Evolutionary conservation across 2,888 invertebrate species (phyloP).

Genomic region (Epirrita christyi): DNA sequence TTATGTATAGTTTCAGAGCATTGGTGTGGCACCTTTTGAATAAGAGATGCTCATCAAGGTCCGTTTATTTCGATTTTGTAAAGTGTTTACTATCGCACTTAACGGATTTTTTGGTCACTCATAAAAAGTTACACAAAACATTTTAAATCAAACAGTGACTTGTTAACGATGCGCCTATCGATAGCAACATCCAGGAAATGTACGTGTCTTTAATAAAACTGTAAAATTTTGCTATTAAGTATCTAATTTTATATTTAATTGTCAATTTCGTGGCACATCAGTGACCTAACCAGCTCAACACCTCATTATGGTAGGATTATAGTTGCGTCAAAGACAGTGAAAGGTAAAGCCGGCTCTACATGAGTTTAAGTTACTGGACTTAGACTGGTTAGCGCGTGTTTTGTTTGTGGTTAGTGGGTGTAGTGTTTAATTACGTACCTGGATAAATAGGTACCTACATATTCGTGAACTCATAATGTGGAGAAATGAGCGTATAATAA

Average conservation of each 20-base stretch:
- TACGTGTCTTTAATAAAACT: no score
- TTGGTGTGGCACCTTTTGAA: no score
- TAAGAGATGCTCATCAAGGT: no score
- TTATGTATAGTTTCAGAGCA: no score
- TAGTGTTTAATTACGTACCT: constrained; percentile 20
- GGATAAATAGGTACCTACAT: not conserved
- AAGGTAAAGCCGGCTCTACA: constrained; percentile 42
- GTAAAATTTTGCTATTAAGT: no score
- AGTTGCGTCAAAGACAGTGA: constrained; percentile 52
- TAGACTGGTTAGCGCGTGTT: constrained; percentile 24
- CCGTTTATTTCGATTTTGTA: no score
- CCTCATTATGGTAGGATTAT: constrained; percentile 20
- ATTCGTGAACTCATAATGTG: constrained; percentile 6
- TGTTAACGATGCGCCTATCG: no score
- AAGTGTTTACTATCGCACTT: no score
- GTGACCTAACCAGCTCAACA: constrained; percentile 8
- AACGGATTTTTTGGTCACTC: no score
- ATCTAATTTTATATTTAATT: not conserved
- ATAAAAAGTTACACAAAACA: no score
- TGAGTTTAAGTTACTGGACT: constrained; percentile 22
- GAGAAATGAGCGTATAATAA: constrained; percentile 8
- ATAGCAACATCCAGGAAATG: no score
- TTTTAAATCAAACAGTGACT: no score
- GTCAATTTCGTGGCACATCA: not conserved
- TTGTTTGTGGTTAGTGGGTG: constrained; percentile 19